Evolutionary conservation across 2,797 vertebrate species (phyloP).

Genomic region (Hydrolagus colliei): DNA sequence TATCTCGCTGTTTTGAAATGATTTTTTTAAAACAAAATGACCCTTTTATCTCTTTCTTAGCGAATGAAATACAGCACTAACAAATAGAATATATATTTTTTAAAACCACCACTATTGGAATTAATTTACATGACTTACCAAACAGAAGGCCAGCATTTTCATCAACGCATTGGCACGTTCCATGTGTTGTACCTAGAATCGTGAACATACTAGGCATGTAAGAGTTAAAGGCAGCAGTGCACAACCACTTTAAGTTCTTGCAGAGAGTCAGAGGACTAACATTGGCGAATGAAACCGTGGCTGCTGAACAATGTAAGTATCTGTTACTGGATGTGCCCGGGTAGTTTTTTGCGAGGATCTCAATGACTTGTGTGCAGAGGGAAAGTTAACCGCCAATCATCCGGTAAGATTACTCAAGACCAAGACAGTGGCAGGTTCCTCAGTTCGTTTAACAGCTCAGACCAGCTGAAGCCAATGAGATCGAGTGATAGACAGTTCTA

Average conservation of each 20-base stretch:
- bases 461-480: background rate
- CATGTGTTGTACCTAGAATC: too few species aligned
- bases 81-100: too few species aligned
- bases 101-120: background rate
- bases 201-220: background rate
- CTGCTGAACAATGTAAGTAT: too few species aligned
- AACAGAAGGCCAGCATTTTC: slow-evolving; percentile 2
- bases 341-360: background rate
- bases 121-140: slow-evolving; percentile 18
- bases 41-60: background rate
- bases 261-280: too few species aligned
- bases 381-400: background rate
- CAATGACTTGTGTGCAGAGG: too few species aligned
- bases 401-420: background rate
- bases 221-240: background rate
- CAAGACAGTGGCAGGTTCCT: background rate
- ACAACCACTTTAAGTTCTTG: background rate
- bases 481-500: background rate
- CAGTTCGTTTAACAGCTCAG: background rate
- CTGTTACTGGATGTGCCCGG: background rate
- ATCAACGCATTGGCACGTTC: background rate
- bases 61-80: background rate
- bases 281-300: too few species aligned
- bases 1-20: slow-evolving; percentile 2
- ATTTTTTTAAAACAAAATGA: background rate